Conservation (phyloP, 1,140 invertebrate species). For the Euwallacea similis region DNA sequence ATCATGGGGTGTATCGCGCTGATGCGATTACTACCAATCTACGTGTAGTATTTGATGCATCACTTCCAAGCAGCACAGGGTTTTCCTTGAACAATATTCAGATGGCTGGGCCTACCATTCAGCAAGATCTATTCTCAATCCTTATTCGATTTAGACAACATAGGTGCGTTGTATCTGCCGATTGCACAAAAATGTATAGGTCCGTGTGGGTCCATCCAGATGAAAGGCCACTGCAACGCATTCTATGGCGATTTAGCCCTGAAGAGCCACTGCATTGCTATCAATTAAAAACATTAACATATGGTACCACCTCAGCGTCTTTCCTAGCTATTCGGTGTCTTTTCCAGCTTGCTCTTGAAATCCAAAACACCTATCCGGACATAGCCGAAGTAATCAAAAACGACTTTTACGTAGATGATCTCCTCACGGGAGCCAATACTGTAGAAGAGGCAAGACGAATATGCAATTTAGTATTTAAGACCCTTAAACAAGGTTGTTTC, state of each 20-base stretch:
- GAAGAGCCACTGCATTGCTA: constrained; percentile 38
- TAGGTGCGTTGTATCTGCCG: constrained; percentile 50
- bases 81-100: constrained; percentile 46
- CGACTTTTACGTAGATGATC: constrained; percentile 57
- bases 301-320: constrained; percentile 45
- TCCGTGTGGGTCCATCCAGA: constrained; percentile 47
- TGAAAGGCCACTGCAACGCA: constrained; percentile 48
- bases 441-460: constrained; percentile 28
- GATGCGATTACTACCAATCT: neutral
- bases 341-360: constrained; percentile 39
- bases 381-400: constrained; percentile 43
- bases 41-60: constrained; percentile 47
- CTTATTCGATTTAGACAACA: constrained; percentile 52
- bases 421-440: constrained; percentile 47
- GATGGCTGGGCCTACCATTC: constrained; percentile 45
- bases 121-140: constrained; percentile 48
- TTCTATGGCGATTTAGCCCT: constrained; percentile 51
- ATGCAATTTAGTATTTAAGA: neutral
- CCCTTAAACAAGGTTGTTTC: constrained; percentile 21
- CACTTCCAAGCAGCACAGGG: constrained; percentile 41
- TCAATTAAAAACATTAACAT: constrained; percentile 39
- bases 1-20: constrained; percentile 18
- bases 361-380: constrained; percentile 13
- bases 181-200: constrained; percentile 54
- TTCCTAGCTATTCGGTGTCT: constrained; percentile 46